Evolutionary conservation across 2,888 invertebrate species (phyloP).

Genomic region (Plagodis dolabraria): DNA sequence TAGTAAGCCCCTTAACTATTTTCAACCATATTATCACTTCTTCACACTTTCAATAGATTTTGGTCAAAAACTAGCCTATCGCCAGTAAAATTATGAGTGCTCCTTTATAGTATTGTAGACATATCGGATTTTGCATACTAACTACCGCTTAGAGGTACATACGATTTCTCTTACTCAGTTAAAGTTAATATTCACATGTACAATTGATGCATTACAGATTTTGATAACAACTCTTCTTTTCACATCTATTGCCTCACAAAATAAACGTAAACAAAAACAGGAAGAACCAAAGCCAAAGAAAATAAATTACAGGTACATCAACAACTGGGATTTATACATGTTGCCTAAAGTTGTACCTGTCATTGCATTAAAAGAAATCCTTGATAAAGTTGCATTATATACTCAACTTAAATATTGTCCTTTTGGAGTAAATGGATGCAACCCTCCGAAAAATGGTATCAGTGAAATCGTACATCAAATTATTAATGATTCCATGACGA

Average conservation of each 20-base stretch:
- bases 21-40: too few species aligned
- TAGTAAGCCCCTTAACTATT: too few species aligned
- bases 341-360: conserved; percentile 36
- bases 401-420: conserved; percentile 44
- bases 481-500: conserved; percentile 1
- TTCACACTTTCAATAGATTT: too few species aligned
- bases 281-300: background rate
- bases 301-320: conserved; percentile 28
- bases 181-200: background rate
- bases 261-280: conserved; percentile 1
- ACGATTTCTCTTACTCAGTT: background rate
- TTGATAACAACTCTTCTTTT: conserved; percentile 12
- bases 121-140: too few species aligned
- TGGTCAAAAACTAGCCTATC: too few species aligned
- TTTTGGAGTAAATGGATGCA: conserved; percentile 25
- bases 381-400: conserved; percentile 33
- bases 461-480: background rate
- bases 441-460: background rate
- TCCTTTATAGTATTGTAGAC: too few species aligned
- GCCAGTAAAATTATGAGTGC: too few species aligned
- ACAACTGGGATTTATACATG: conserved; percentile 44
- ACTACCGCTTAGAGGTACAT: too few species aligned
- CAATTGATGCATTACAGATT: conserved; percentile 9
- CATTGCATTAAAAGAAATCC: conserved; percentile 32
- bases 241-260: conserved; percentile 9